These are phyloP conservation scores for Peromyscus melanophrys DNA, from an alignment of 2,797 vertebrate species.

Conservation along the genomic window DNA sequence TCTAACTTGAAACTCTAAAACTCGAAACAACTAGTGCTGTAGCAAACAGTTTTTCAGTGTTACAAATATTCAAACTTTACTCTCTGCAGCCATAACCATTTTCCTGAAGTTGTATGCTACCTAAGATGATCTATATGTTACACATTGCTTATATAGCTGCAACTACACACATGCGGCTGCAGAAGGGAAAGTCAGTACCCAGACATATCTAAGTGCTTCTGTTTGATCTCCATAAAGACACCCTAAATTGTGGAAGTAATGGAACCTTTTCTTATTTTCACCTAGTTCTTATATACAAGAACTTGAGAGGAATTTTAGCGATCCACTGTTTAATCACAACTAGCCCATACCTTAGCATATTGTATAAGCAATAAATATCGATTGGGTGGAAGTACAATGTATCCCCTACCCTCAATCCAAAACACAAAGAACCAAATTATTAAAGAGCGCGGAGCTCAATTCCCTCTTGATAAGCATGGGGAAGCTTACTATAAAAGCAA, in stretches of 20 bases:
- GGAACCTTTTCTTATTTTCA: background rate
- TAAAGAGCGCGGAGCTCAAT: conserved; percentile 7
- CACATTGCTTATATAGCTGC: conserved; percentile 37
- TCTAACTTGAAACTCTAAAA: conserved; percentile 9
- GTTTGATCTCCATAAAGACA: conserved; percentile 44
- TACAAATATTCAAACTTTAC: conserved; percentile 44
- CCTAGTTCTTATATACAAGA: background rate
- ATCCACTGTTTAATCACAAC: background rate
- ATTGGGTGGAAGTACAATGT: conserved; percentile 54
- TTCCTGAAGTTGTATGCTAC: conserved; percentile 34
- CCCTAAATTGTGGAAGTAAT: background rate
- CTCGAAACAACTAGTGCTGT: background rate
- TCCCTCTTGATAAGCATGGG: conserved; percentile 30
- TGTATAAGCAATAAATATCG: conserved; percentile 59
- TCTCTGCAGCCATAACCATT: background rate
- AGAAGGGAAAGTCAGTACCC: background rate
- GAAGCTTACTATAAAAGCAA: conserved; percentile 64
- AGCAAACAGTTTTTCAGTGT: conserved; percentile 51
- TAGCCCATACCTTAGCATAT: conserved; percentile 35
- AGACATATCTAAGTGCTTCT: background rate
- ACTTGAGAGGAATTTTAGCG: conserved; percentile 19
- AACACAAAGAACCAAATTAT: conserved; percentile 53
- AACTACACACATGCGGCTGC: background rate
- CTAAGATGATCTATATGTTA: background rate
- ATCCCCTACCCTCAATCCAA: background rate